Evolutionary conservation across 2,113 vertebrate genomes (phyloP).

Genomic region (Anas platyrhynchos): DNA sequence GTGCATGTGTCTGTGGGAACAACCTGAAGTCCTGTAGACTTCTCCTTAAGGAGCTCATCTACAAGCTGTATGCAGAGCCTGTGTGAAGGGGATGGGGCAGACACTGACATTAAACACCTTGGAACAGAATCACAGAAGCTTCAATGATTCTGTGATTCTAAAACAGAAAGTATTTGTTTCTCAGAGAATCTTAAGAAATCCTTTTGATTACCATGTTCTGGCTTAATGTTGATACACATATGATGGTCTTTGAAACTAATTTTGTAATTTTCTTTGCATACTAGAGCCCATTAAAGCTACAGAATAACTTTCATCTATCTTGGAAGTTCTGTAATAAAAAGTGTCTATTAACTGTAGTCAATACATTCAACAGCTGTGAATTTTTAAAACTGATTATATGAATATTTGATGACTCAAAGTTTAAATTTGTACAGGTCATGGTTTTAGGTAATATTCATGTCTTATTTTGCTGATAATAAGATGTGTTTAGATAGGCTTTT

Average conservation of each 20-base stretch:
- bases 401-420: not conserved
- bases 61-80: too few relatives aligned
- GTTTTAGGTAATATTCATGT: not conserved
- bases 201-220: not conserved
- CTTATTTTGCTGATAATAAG: not conserved
- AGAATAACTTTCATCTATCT: not conserved
- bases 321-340: not conserved
- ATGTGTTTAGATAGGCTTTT: not conserved
- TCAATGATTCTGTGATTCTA: too few relatives aligned
- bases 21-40: not conserved
- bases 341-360: not conserved
- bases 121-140: not conserved
- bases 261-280: not conserved
- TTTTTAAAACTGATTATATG: not conserved
- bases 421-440: not conserved
- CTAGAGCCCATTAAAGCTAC: not conserved
- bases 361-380: not conserved
- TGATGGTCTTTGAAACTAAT: not conserved
- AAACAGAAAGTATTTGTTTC: not conserved
- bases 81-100: not conserved
- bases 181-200: not conserved
- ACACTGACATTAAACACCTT: not conserved
- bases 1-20: too few relatives aligned
- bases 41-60: not conserved
- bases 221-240: not conserved